Evolutionary conservation across 2,797 vertebrate genomes (phyloP), one percentile per base, ranked within the genome.

Genomic region (Florisuga fusca): DNA sequence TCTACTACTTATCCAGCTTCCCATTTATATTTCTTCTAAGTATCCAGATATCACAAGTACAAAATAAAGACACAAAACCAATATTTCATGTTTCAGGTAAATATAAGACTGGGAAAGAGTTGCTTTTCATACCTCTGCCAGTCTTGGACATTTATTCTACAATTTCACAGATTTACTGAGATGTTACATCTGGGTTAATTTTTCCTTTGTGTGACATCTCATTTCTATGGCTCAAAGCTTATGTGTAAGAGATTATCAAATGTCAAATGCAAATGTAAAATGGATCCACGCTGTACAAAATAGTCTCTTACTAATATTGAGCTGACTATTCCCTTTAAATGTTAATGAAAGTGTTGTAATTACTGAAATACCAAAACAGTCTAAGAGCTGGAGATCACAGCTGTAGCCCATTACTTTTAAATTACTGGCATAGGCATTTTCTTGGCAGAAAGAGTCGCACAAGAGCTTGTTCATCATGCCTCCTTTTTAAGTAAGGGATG

Each of bases 281-380:
- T 92, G 84, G 96, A 98, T 95, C 96, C 72, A 92, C 12, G 14
- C 90, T 96, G 88, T 96, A 95, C 84, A 97, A 96, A 98, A 97
- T 78, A 96, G 84, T 94, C 92, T 95, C 87, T 98, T 96, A 97
- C 95, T 96, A 97, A 97, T 97, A 97, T 86, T 94, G 97, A 97
- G 90, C 96, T 95, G 94, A 95, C 96, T 97, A 95, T 97, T 98
- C 84, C 96, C 97, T 98, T 98, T 98, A 98, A 98, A 98, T 98
- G 97, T 98, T 98, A 98, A 98, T 98, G 98, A 98, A 98, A 98
- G 92, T 97, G 94, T 97, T 97, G 94, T 97, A 98, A 98, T 98
- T 98, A 98, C 96, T 97, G 97, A 98, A 97, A 97, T 97, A 97
- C 96, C 97, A 97, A 98, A 98, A 97, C 97, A 97, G 95, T 59